Percentiles rank a stretch among this genome's conserved stretches.
Evolutionary conservation across 2,797 vertebrate species (phyloP).

Genomic region (Amphiprion clarkii): DNA sequence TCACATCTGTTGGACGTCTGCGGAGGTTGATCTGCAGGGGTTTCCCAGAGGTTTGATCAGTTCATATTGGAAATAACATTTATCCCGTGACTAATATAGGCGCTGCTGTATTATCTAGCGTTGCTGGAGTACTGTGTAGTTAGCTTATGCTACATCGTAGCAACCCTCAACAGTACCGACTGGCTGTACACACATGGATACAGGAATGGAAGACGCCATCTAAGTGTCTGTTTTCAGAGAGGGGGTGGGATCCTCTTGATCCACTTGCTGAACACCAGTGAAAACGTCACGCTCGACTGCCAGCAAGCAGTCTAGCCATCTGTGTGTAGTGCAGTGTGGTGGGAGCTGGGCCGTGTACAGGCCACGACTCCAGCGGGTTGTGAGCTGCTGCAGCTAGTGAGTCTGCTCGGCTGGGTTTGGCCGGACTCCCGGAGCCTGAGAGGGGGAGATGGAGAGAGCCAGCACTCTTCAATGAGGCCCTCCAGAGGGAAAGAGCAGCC

Average conservation of each 20-base stretch:
- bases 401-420: constrained; percentile 76
- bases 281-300: constrained; percentile 60
- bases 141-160: constrained; percentile 33
- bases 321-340: constrained; percentile 60
- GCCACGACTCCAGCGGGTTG: constrained; percentile 59
- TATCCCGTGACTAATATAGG: constrained; percentile 44
- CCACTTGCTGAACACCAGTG: constrained; percentile 66
- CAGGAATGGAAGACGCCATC: constrained; percentile 28
- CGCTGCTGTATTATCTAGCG: constrained; percentile 42
- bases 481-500: constrained; percentile 83
- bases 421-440: constrained; percentile 81
- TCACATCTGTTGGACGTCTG: constrained; percentile 74
- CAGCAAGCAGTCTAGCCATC: constrained; percentile 67
- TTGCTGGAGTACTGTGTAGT: constrained; percentile 15
- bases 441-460: constrained; percentile 72
- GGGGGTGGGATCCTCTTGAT: constrained; percentile 52
- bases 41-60: constrained; percentile 64
- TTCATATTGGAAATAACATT: constrained; percentile 60
- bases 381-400: constrained; percentile 51
- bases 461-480: constrained; percentile 84
- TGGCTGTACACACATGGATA: constrained; percentile 21
- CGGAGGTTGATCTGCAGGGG: constrained; percentile 48
- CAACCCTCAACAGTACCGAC: constrained; percentile 16
- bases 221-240: constrained; percentile 50
- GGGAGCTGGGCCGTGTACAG: constrained; percentile 60